Base-by-base conservation (phyloP, 2,113 vertebrate species). In the Crotalus helleri region DNA sequence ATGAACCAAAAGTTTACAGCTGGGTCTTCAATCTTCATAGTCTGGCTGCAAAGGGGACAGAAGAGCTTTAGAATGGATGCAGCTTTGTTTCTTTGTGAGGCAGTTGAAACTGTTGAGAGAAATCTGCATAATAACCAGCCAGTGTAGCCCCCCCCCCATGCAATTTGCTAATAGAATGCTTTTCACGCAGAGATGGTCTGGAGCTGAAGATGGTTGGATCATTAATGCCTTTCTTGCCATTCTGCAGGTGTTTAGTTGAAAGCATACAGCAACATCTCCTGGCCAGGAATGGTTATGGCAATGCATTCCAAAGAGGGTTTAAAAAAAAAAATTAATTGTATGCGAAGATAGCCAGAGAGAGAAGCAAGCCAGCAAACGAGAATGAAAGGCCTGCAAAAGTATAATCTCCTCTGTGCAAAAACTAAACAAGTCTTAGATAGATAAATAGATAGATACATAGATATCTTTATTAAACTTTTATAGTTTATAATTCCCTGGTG, bases 251-350 rank as follows among this genome's bases (percentile, higher is more conserved):
- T 93, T 96, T 95, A 94, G 93, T 95, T 97, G 94, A 96, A 97
- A 95, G 96, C 95, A 97, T 51, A 54, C 19, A 97, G 96, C 96
- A 96, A 57, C 97, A 96, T 95, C 97, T 97, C 95, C 96, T 97
- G 97, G 97, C 95, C 81, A 85, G 1, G 5, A 61, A 33, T 90
- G 81, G 96, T 90, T 95, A 97, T 69, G 96, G 93, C 96, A 97
- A 86, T 57, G 91, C 64, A 29, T n/a, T 4, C 91, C 13, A 91
- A 95, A 55, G n/a, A n/a, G 7, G 86, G 5, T 39, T 33, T 39
- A 39, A 39, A 39, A 49, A 49, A 49, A 46, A 46, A 46, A 46
- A 33, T 19, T 3, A 39, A 81, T 39, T 19, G 33, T 81, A 19
- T 81, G 33, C 17, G 39, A 81, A 81, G 69, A 69, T 54, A 54